These are phyloP conservation scores for Hippopotamus amphibius DNA, from an alignment of 2,113 vertebrate genomes.

Conservation along the genomic window DNA sequence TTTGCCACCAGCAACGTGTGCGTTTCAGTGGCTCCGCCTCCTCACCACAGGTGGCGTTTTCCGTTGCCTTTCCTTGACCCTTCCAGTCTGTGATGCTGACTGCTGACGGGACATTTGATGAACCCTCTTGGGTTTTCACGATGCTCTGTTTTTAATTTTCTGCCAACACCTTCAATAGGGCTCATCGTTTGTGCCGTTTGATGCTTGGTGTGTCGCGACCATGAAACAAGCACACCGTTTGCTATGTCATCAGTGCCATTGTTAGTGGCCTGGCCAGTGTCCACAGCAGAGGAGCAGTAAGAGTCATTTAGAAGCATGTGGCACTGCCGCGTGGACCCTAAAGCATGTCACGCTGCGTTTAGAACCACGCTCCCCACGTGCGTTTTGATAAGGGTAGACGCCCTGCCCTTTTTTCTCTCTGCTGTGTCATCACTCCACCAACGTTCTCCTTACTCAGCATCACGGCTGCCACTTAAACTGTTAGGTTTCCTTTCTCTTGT, in stretches of 20 bases:
- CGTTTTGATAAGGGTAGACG: fast-evolving
- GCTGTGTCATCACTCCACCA: fast-evolving
- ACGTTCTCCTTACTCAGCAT: fast-evolving
- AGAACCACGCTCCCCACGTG: not conserved
- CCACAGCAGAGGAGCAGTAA: not conserved
- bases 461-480: fast-evolving
- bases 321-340: fast-evolving
- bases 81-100: fast-evolving
- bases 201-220: fast-evolving
- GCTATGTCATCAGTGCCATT: fast-evolving
- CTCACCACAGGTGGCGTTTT: fast-evolving
- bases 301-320: fast-evolving
- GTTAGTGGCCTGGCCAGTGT: fast-evolving
- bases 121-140: not conserved
- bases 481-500: not conserved
- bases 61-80: fast-evolving
- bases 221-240: fast-evolving
- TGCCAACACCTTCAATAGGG: fast-evolving
- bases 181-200: fast-evolving
- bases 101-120: fast-evolving
- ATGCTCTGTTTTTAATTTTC: not conserved
- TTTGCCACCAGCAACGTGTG: fast-evolving
- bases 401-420: fast-evolving
- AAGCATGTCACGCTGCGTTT: fast-evolving
- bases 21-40: fast-evolving